A percentile compares a stretch with the other conserved stretches of the same genome.
Evolutionary conservation across 1,140 invertebrate species (phyloP).

Genomic region (Formica exsecta): DNA sequence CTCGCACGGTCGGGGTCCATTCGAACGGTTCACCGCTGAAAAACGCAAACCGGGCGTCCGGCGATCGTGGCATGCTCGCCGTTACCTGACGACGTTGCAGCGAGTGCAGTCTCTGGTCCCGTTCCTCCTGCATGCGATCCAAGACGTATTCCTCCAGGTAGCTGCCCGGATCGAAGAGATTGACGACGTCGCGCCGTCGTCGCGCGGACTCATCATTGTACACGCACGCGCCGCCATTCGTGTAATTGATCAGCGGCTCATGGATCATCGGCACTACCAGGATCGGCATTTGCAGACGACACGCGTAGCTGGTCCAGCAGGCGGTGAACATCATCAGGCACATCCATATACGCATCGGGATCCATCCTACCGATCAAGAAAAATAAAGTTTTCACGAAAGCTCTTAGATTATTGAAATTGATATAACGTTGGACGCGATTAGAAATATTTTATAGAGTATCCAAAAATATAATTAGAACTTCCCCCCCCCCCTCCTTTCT

Average conservation of each 20-base stretch:
- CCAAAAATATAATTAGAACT: background rate
- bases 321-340: constrained; percentile 90
- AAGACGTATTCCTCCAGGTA: constrained; percentile 53
- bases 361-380: constrained; percentile 71
- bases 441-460: background rate
- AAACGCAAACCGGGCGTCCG: background rate
- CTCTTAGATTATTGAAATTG: background rate
- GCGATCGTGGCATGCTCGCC: background rate
- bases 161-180: constrained; percentile 41
- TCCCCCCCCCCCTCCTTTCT: too few relatives aligned
- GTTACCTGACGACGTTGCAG: constrained; percentile 13
- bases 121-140: background rate
- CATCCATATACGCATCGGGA: constrained; percentile 86
- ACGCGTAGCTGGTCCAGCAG: constrained; percentile 90
- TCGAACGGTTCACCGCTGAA: constrained; percentile 81
- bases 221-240: constrained; percentile 54
- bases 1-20: constrained; percentile 88
- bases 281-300: constrained; percentile 91
- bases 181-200: constrained; percentile 34
- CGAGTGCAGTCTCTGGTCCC: background rate
- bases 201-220: background rate
- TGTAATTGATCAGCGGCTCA: background rate
- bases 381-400: background rate
- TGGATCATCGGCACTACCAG: constrained; percentile 90
- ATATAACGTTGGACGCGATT: background rate